These are phyloP conservation scores for Polyommatus iphigenia DNA, from an alignment of 2,888 invertebrate genomes.

Conservation along the genomic window DNA sequence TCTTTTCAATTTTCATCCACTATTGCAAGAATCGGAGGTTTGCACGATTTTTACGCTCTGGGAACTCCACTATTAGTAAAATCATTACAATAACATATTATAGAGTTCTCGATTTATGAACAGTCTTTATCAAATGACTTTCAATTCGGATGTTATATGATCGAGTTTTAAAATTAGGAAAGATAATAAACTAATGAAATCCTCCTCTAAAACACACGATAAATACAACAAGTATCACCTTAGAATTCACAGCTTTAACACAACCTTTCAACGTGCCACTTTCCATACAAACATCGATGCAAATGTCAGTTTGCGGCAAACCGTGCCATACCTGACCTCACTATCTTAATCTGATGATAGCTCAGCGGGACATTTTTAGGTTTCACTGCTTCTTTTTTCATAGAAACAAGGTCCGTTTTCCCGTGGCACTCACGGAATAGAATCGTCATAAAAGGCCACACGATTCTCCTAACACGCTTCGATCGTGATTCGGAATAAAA, in stretches of 20 bases:
- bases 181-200: too few relatives aligned
- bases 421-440: constrained; percentile 51
- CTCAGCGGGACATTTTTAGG: constrained; percentile 59
- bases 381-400: constrained; percentile 44
- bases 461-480: constrained; percentile 64
- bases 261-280: constrained; percentile 42
- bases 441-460: constrained; percentile 66
- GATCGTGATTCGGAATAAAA: constrained; percentile 64
- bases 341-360: constrained; percentile 72
- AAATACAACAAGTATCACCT: not conserved
- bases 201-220: not conserved
- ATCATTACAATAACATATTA: too few relatives aligned
- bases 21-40: too few relatives aligned
- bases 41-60: too few relatives aligned
- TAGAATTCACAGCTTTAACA: constrained; percentile 18
- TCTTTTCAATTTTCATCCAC: too few relatives aligned
- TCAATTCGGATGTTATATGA: too few relatives aligned
- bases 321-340: constrained; percentile 71
- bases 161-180: too few relatives aligned
- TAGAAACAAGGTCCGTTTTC: constrained; percentile 48
- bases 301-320: constrained; percentile 42
- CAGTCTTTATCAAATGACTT: too few relatives aligned
- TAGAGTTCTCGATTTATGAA: too few relatives aligned
- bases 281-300: constrained; percentile 43
- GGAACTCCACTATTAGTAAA: too few relatives aligned